Base-by-base conservation (phyloP, 2,797 vertebrate genomes). In the Epinephelus awoara region DNA sequence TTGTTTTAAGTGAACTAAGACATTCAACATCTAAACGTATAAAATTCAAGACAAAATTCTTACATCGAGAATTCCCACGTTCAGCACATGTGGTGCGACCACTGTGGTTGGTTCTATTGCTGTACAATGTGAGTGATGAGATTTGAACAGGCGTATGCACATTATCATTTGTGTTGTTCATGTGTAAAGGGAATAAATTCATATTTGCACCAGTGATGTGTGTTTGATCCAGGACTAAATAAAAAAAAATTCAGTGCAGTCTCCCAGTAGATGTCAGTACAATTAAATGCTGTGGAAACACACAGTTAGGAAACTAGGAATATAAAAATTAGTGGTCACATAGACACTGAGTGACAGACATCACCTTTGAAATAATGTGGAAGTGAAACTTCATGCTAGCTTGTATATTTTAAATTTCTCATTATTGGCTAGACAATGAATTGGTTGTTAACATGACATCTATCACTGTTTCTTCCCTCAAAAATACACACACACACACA, bases 121-220 rank as follows among this genome's bases (percentile, higher is more conserved):
- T 86, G 82, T 82, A 88, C 79, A 87, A 54, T 58, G 70, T 79
- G 54, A 66, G 44, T 42, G 7, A 51, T 61, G 66, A 66, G 49
- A 59, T 59, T 40, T 46, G 21, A 66, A 71, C 70, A 67, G 79
- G 71, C 61, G 58, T 49, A 59, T 57, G 67, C 42, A 44, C 29
- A 50, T 75, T 67, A 70, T 63, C 4, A 52, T 56, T 54, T 79
- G 40, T 75, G 72, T 57, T 27, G 46, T 40, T 76, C 14, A 73
- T 57, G 66, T 77, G 44, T 69, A 70, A 89, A 70, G 54, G 73
- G 66, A 72, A 78, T 72, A 49, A 54, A 85, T 61, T 75, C 13
- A 17, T 34, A 40, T 79, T 76, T 73, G 61, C 67, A 85, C 56
- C 67, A 76, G 47, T 64, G 38, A 67, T 3, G 15, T 29, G 58